Percentiles rank a stretch among this genome's conserved stretches.
Evolutionary conservation across 2,888 invertebrate species (phyloP).

Genomic region (Plagiodera versicolora): DNA sequence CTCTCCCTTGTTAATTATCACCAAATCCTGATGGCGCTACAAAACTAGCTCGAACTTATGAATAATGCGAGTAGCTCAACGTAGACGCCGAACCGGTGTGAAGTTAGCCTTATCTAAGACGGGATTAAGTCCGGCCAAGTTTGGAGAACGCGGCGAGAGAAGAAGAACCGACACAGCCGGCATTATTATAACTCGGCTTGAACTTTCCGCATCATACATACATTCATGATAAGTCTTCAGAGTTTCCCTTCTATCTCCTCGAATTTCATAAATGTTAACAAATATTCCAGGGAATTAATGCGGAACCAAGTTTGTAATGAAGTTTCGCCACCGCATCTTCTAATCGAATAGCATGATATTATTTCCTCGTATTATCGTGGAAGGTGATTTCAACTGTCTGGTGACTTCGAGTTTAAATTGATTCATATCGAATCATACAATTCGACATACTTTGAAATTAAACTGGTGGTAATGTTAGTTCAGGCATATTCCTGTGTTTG

Average conservation of each 20-base stretch:
- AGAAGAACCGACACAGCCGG: slow-evolving; percentile 39
- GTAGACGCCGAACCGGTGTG: slow-evolving; percentile 51
- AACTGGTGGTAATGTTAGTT: too few species aligned
- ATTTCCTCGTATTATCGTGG: slow-evolving; percentile 11
- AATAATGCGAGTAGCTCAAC: slow-evolving; percentile 54
- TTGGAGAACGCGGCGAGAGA: slow-evolving; percentile 35
- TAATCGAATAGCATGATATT: slow-evolving; percentile 31
- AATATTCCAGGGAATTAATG: slow-evolving; percentile 38
- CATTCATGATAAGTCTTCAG: slow-evolving; percentile 48
- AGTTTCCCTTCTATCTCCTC: slow-evolving; percentile 32
- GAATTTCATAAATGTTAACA: slow-evolving; percentile 44
- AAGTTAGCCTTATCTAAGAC: slow-evolving; percentile 53
- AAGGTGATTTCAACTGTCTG: too few species aligned
- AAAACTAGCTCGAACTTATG: slow-evolving; percentile 53
- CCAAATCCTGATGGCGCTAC: slow-evolving; percentile 34
- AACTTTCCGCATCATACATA: slow-evolving; percentile 51
- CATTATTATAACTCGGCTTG: slow-evolving; percentile 50
- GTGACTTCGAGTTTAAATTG: too few species aligned
- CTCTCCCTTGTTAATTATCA: background rate
- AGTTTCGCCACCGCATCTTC: slow-evolving; percentile 26
- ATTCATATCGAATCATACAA: too few species aligned
- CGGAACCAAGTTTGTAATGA: slow-evolving; percentile 30
- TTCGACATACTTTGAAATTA: too few species aligned
- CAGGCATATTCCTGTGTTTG: too few species aligned
- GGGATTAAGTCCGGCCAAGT: slow-evolving; percentile 51